Base-by-base conservation (phyloP, 2,888 invertebrate species). In the Nymphalis urticae region DNA sequence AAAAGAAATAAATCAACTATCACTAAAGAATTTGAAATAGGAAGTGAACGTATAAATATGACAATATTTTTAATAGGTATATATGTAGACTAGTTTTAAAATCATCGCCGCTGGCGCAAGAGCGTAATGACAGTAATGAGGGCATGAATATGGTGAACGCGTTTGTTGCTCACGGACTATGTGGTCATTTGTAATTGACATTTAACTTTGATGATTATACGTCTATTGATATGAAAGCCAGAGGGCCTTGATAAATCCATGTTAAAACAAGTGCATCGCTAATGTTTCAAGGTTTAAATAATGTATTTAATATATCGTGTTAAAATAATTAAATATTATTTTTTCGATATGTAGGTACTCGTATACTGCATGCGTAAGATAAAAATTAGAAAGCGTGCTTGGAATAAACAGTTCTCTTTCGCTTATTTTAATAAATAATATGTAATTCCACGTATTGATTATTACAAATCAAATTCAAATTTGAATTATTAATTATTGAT, bases 61-160 rank as follows among this genome's bases (percentile, higher is more conserved):
- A 47, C 8, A 24, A 10, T 16, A 21, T 47, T 19, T 9, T 48
- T 10, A 48, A 17, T 61, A 24, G 13, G 5, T 17, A 56, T 56
- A 17, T 17, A 24, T 56, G 16, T 56, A 27, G 48, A 48, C 61
- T 48, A 66, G 60, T 64, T 61, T 51, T 56, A 68, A 64, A 64
- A 54, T 59, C 60, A 36, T 24, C 9, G 51, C 59, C 64, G 62
- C 62, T 63, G 51, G 62, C 58, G 54, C 27, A 64, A 10, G 56
- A 66, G 61, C 68, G 67, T 67, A 60, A 69, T 69, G 63, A 64
- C 69, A 66, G 61, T 72, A 73, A 72, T 72, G 72, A 73, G 70
- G 72, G 62, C 70, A 72, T 66, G 66, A 67, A 70, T 72, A 72
- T 73, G 70, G 66, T 69, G 68, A 66, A 70, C 72, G 72, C 72